Evolutionary conservation across 2,888 invertebrate genomes (phyloP).

Genomic region (Drosophila testacea): DNA sequence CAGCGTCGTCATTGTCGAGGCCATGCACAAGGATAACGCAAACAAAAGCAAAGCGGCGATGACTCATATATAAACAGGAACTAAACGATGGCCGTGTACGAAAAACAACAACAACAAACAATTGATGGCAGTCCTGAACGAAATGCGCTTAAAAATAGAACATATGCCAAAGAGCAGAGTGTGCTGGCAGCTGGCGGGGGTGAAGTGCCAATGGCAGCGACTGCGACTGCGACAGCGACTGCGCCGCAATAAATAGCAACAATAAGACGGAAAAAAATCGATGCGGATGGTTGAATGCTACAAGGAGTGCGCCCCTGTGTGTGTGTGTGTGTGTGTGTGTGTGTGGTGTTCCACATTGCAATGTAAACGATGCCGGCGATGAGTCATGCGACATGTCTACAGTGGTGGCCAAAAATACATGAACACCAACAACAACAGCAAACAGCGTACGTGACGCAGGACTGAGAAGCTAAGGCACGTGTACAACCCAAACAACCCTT

Average conservation of each 20-base stretch:
- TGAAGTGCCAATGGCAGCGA: conserved; percentile 54
- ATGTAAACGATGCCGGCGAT: conserved; percentile 70
- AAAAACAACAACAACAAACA: conserved; percentile 17
- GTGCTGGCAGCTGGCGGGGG: conserved; percentile 53
- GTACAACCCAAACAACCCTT: conserved; percentile 59
- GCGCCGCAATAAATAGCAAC: conserved; percentile 77
- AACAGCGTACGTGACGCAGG: conserved; percentile 62
- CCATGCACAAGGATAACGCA: conserved; percentile 71
- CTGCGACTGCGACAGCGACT: conserved; percentile 12
- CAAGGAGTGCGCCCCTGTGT: conserved; percentile 56
- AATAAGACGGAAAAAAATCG: conserved; percentile 77
- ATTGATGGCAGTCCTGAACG: conserved; percentile 50
- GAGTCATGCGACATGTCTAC: conserved; percentile 72
- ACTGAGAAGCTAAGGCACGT: conserved; percentile 7
- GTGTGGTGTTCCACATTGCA: conserved; percentile 76
- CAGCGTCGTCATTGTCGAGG: conserved; percentile 66
- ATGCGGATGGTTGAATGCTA: conserved; percentile 74
- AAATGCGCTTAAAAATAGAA: conserved; percentile 71
- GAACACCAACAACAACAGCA: conserved; percentile 34
- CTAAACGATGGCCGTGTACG: conserved; percentile 40
- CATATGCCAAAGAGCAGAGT: conserved; percentile 69
- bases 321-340: conserved; percentile 24
- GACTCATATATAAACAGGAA: conserved; percentile 74
- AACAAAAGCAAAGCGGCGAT: conserved; percentile 47
- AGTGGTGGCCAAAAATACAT: conserved; percentile 62